A percentile compares a stretch with the other conserved stretches of the same genome.
These are phyloP conservation scores for Clivina fossor DNA, from an alignment of 2,888 invertebrate species.

Conservation along the genomic window DNA sequence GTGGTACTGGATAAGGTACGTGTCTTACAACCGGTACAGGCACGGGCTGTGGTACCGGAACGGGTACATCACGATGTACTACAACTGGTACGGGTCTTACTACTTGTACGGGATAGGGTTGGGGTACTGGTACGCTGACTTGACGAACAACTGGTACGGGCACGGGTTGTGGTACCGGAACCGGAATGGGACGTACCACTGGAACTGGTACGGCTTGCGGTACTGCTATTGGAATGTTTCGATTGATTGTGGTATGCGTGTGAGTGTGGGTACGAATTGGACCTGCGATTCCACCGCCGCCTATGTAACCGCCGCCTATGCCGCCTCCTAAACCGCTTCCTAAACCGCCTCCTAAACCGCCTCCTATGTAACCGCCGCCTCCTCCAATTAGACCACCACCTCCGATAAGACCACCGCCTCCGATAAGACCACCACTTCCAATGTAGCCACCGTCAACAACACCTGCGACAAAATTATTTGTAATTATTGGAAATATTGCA, in stretches of 20 bases:
- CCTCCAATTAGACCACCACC: background rate
- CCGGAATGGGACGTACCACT: slow-evolving; percentile 4
- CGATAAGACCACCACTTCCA: slow-evolving; percentile 9
- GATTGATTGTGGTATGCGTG: slow-evolving; percentile 15
- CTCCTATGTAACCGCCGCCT: background rate
- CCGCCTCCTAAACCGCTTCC: background rate
- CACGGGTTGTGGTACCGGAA: slow-evolving; percentile 17
- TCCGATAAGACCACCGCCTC: background rate
- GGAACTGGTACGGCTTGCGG: slow-evolving; percentile 19
- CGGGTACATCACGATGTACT: background rate
- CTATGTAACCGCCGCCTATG: background rate
- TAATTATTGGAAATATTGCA: too few species aligned
- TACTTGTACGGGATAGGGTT: slow-evolving; percentile 4
- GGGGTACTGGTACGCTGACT: slow-evolving; percentile 1
- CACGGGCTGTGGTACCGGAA: slow-evolving; percentile 11
- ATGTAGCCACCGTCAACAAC: background rate
- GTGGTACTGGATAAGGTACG: slow-evolving; percentile 8
- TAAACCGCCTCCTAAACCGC: background rate
- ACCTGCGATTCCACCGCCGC: background rate
- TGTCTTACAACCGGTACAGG: background rate
- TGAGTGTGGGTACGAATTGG: slow-evolving; percentile 11
- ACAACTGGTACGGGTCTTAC: slow-evolving; percentile 3
- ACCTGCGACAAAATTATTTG: slow-evolving; percentile 5
- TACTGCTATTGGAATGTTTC: slow-evolving; percentile 10
- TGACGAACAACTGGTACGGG: slow-evolving; percentile 11